Evolutionary conservation across 2,888 invertebrate genomes (phyloP), one percentile per base, ranked within the genome.

Genomic region (Dicyrtomina minuta): DNA sequence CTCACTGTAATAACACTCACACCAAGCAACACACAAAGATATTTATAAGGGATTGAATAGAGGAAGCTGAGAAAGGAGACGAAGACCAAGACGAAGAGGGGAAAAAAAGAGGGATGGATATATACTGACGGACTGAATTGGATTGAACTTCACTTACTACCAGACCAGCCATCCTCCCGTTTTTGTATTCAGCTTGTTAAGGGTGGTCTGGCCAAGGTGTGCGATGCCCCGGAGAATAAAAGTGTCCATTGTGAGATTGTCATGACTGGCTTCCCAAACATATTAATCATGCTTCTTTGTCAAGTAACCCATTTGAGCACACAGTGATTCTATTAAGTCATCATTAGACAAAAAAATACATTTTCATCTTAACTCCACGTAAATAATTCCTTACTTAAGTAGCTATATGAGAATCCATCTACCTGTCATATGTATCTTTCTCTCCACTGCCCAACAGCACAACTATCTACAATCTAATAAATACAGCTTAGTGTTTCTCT

Each of bases 251-350:
- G 75, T 77, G 70, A 68, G 69, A 74, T 76, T 77, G 76, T 77
- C 77, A 77, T 75, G 77, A 77, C 74, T 75, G 74, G 75, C 72
- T 77, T 77, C 77, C 74, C 74, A 77, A 77, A 77, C 76, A 77
- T 77, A 77, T 77, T 77, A 77, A 77, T 77, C 76, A 76, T 75
- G 70, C 62, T 56, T 71, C 74, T 75, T 77, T 77, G 77, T 76
- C 75, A 75, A 73, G 71, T 46, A 72, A 71, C 66, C 70, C 70
- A 73, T 75, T 75, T 75, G 73, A 72, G 44, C 66, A 66, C 24
- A 53, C 44, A 72, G 68, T 64, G 56, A 68, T 72, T 72, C 74
- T 77, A 77, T 77, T 74, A 77, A 76, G 76, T 77, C 77, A 77
- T 77, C 77, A 74, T 72, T 59, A 58, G 65, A 56, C 65, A 65